phyloP scores from a whole-genome alignment of 2,113 vertebrate genomes.

The Chamaea fasciata region DNA sequence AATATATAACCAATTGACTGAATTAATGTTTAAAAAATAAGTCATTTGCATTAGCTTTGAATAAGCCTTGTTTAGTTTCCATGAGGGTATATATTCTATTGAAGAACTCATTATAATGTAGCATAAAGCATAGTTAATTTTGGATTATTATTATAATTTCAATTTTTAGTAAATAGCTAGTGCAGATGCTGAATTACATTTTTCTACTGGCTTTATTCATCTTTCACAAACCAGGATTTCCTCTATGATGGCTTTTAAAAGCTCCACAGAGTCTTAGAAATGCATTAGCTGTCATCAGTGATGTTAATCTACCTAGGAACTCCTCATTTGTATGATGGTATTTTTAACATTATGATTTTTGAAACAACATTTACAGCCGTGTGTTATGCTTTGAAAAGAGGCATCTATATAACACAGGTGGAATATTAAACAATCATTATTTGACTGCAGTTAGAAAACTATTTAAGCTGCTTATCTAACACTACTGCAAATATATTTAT shows the following conservation, averaged over 20 bases:
- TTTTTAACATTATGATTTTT: background rate
- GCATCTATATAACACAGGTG: background rate
- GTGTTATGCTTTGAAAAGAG: background rate
- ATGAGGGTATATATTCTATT: constrained; percentile 68
- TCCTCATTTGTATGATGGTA: constrained; percentile 2
- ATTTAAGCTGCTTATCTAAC: constrained; percentile 7
- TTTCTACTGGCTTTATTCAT: constrained; percentile 68
- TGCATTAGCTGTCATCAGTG: constrained; percentile 37
- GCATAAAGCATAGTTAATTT: constrained; percentile 71
- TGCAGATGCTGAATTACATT: constrained; percentile 61
- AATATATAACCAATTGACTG: constrained; percentile 64
- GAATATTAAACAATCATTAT: constrained; percentile 15
- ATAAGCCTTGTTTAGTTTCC: constrained; percentile 68
- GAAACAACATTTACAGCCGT: background rate
- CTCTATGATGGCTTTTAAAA: constrained; percentile 59
- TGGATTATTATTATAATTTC: constrained; percentile 36
- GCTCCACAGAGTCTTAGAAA: constrained; percentile 60
- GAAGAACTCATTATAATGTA: constrained; percentile 70
- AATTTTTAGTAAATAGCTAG: constrained; percentile 55
- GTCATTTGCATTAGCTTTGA: constrained; percentile 58
- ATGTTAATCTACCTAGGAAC: constrained; percentile 30
- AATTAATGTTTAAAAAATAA: constrained; percentile 65
- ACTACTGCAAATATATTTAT: background rate
- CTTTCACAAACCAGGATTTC: constrained; percentile 70
- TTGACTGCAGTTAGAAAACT: constrained; percentile 15